phyloP scores from a whole-genome alignment of 2,113 vertebrate species.

The Hydrolagus affinis region DNA sequence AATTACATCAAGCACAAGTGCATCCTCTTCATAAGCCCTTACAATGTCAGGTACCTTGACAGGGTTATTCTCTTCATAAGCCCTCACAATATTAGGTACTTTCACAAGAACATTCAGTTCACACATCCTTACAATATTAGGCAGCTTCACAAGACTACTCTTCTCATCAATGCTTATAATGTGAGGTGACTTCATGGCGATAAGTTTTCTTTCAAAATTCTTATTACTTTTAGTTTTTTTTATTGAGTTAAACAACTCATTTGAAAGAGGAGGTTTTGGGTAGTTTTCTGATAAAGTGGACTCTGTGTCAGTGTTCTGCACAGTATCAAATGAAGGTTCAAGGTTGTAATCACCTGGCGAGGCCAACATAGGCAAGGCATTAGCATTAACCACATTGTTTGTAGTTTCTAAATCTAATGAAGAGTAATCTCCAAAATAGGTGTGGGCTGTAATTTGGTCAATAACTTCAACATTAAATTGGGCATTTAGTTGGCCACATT shows the following conservation, averaged over 20 bases:
- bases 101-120: conserved; percentile 53
- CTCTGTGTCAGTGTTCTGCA: not conserved
- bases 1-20: conserved; percentile 72
- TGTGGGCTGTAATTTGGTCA: not conserved
- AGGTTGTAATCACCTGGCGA: not conserved
- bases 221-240: not conserved
- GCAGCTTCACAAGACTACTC: not conserved
- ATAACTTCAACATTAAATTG: not conserved
- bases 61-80: not conserved
- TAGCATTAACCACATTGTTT: not conserved
- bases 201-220: not conserved
- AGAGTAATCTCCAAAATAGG: not conserved
- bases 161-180: not conserved
- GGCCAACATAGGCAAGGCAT: not conserved
- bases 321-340: not conserved
- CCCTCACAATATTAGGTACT: conserved; percentile 56
- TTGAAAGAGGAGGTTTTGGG: not conserved
- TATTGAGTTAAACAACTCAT: not conserved
- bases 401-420: not conserved
- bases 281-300: not conserved
- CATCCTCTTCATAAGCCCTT: conserved; percentile 72
- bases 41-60: conserved; percentile 53
- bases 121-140: conserved; percentile 56
- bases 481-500: not conserved
- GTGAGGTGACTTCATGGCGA: too few relatives aligned